Base-by-base conservation (phyloP, 1,140 invertebrate species). In the Calycopis cecrops region DNA sequence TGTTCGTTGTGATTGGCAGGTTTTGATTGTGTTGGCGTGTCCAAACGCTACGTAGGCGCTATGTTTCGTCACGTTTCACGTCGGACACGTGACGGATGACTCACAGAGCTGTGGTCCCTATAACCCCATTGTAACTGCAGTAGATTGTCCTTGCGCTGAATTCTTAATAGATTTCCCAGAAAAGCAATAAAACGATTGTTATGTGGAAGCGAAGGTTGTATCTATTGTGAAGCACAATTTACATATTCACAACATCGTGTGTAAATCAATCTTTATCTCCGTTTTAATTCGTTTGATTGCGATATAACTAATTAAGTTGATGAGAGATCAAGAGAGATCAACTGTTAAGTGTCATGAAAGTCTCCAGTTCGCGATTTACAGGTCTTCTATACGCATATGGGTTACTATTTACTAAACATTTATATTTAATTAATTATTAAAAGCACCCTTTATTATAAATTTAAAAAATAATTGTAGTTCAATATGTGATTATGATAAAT, bases 111-210 rank as follows among this genome's bases (percentile, higher is more conserved):
- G 78, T 73, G 74, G 70, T 73, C 69, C 72, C 73, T 28, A 28
- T 28, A 28, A 28, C 21, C 21, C 21, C 21, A 28, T 28, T 28
- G 21, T 70, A 76, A 70, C 65, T 79, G 73, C 73, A 73, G 58
- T 60, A 63, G 53, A 73, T 76, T 79, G 76, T 83, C 81, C 81
- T 85, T 80, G 81, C 65, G 63, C 81, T 79, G 71, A 78, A 77
- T 85, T 78, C 61, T 62, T 73, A 74, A 60, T 62, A 67, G 63
- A 62, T 60, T 82, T 85, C 79, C 69, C 65, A 73, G 81, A 79
- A 67, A 44, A 64, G 63, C 67, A 75, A 78, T 78, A 72, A 74
- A 78, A 48, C 56, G 48, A 51, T 52, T 64, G 60, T 66, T 69
- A 50, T 52, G 35, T 58, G 51, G 49, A 59, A 50, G 50, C 52